These are phyloP conservation scores for Oxyruncus cristatus DNA, from an alignment of 2,113 vertebrate genomes.

Conservation along the genomic window DNA sequence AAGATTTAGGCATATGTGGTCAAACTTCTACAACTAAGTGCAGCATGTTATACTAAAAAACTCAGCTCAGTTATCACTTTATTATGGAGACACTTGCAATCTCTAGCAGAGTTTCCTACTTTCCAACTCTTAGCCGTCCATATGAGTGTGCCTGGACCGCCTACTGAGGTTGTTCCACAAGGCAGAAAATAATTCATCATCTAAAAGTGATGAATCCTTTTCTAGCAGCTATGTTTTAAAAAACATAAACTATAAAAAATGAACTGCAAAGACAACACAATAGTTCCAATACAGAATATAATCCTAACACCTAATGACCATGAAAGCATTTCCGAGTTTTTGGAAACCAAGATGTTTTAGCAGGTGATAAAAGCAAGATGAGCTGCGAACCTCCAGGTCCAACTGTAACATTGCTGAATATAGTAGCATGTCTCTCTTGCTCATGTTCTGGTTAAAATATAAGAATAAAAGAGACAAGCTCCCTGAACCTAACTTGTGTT, in stretches of 20 bases:
- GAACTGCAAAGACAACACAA: neutral
- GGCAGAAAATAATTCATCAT: neutral
- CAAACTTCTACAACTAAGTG: neutral
- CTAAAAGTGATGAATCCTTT: neutral
- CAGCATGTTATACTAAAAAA: neutral
- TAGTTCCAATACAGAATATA: neutral
- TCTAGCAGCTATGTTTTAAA: neutral
- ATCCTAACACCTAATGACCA: accelerated
- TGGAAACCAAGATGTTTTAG: neutral
- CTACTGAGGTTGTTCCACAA: neutral
- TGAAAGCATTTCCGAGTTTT: neutral
- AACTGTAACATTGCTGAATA: neutral
- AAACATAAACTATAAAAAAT: neutral
- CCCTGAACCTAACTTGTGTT: neutral
- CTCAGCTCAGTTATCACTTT: neutral
- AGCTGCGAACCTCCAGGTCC: neutral
- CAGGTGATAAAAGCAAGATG: neutral
- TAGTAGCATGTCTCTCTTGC: neutral
- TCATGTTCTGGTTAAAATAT: neutral
- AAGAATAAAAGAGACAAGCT: neutral
- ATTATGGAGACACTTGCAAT: neutral
- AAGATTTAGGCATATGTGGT: neutral
- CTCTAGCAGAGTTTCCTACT: neutral
- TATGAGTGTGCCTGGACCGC: neutral
- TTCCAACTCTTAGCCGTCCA: neutral